These are phyloP conservation scores for Diarsia brunnea DNA, from an alignment of 2,888 invertebrate genomes.

Conservation along the genomic window DNA sequence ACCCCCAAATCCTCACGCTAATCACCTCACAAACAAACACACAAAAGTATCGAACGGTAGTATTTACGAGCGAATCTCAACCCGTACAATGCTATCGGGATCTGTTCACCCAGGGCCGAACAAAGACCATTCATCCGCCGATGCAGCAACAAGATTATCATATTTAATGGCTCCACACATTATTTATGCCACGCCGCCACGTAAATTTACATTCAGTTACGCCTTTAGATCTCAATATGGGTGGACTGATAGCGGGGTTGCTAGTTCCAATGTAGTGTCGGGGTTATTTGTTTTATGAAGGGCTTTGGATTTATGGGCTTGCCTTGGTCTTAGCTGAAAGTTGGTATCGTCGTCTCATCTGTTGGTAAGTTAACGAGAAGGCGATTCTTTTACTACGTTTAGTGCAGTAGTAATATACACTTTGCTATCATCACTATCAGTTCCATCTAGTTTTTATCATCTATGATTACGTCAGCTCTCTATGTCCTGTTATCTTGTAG, in stretches of 20 bases:
- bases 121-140: conserved; percentile 80
- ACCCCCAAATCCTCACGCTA: conserved; percentile 51
- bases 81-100: conserved; percentile 72
- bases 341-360: conserved; percentile 16
- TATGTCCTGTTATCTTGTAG: background rate
- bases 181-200: conserved; percentile 75
- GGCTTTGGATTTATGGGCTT: conserved; percentile 56
- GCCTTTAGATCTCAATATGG: conserved; percentile 85
- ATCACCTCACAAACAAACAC: conserved; percentile 58
- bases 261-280: conserved; percentile 61
- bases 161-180: conserved; percentile 79
- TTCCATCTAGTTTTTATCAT: background rate
- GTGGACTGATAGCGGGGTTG: conserved; percentile 77
- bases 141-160: conserved; percentile 79
- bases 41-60: conserved; percentile 63
- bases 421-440: background rate
- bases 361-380: background rate
- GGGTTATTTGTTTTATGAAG: conserved; percentile 63
- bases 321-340: conserved; percentile 18
- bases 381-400: too few species aligned
- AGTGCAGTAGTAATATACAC: background rate
- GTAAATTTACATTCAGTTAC: conserved; percentile 82
- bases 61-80: conserved; percentile 65
- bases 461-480: background rate
- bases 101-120: conserved; percentile 68